Evolutionary conservation across 2,113 vertebrate species (phyloP).

Genomic region (Archocentrus centrarchus): DNA sequence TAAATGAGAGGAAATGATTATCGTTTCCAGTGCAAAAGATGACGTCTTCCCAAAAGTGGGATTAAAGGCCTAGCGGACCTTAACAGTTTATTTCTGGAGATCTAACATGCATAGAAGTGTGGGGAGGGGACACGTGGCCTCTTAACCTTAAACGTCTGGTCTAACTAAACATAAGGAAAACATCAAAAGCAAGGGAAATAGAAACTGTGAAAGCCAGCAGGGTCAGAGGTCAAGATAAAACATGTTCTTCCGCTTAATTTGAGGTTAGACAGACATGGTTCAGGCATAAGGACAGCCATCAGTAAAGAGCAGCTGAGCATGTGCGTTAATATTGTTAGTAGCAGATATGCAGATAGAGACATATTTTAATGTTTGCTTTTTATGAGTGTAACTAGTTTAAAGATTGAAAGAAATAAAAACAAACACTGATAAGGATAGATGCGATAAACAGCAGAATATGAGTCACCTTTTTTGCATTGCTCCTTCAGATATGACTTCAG

Average conservation of each 20-base stretch:
- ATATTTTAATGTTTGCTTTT: too few species aligned
- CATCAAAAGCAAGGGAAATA: slow-evolving; percentile 29
- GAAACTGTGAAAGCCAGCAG: slow-evolving; percentile 47
- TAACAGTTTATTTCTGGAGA: too few species aligned
- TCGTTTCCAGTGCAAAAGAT: slow-evolving; percentile 56
- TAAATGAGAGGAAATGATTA: slow-evolving; percentile 58
- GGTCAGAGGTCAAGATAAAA: slow-evolving; percentile 59
- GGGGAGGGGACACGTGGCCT: too few species aligned
- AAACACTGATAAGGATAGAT: background rate
- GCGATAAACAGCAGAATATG: background rate
- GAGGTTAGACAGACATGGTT: slow-evolving; percentile 52
- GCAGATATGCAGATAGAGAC: background rate
- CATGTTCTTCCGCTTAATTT: slow-evolving; percentile 61
- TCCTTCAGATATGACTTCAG: slow-evolving; percentile 85
- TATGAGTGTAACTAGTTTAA: background rate
- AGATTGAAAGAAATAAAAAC: background rate
- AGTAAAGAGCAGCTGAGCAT: slow-evolving; percentile 40
- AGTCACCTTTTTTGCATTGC: slow-evolving; percentile 60
- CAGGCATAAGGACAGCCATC: slow-evolving; percentile 10
- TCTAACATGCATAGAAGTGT: too few species aligned
- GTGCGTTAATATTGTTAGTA: background rate
- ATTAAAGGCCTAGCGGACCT: slow-evolving; percentile 56
- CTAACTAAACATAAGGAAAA: too few species aligned
- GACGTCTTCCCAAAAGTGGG: slow-evolving; percentile 54
- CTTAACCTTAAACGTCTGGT: too few species aligned